A percentile compares a stretch with the other conserved stretches of the same genome.
phyloP scores from a whole-genome alignment of 1,140 invertebrate genomes.

The Aricia agestis region DNA sequence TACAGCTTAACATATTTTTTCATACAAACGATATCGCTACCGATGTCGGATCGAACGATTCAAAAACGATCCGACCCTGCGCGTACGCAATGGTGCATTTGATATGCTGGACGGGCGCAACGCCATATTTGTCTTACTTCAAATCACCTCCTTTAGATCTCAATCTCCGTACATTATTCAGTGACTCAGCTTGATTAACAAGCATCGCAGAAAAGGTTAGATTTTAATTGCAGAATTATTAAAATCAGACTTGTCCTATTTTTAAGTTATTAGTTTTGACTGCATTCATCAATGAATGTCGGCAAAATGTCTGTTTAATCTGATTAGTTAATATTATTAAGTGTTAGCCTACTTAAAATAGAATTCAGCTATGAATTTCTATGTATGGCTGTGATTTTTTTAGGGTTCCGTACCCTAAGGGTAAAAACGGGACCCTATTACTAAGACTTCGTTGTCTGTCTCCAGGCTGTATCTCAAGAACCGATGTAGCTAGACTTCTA shows the following conservation, averaged over 20 bases:
- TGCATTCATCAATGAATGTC: neutral
- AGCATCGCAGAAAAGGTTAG: slow-evolving; percentile 2
- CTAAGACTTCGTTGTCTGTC: too few species aligned
- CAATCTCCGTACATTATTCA: slow-evolving; percentile 66
- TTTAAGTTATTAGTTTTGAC: neutral
- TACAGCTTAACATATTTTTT: too few species aligned
- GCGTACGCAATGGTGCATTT: slow-evolving; percentile 35
- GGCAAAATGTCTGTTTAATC: neutral
- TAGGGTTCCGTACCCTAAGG: too few species aligned
- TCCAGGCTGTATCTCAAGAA: too few species aligned
- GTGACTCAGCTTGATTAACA: slow-evolving; percentile 35
- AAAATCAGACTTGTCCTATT: neutral
- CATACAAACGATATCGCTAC: neutral
- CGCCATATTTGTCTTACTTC: slow-evolving; percentile 70
- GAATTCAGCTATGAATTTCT: too few species aligned
- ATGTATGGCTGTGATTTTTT: too few species aligned
- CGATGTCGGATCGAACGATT: too few species aligned
- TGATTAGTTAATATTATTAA: neutral
- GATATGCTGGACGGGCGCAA: slow-evolving; percentile 54
- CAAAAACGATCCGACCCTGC: neutral
- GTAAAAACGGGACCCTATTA: too few species aligned
- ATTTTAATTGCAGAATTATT: slow-evolving; percentile 13
- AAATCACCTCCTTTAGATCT: slow-evolving; percentile 65
- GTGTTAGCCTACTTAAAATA: too few species aligned
- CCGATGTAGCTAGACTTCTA: too few species aligned